Conservation (phyloP, 2,888 invertebrate genomes). For the Drosophila mettleri region DNA sequence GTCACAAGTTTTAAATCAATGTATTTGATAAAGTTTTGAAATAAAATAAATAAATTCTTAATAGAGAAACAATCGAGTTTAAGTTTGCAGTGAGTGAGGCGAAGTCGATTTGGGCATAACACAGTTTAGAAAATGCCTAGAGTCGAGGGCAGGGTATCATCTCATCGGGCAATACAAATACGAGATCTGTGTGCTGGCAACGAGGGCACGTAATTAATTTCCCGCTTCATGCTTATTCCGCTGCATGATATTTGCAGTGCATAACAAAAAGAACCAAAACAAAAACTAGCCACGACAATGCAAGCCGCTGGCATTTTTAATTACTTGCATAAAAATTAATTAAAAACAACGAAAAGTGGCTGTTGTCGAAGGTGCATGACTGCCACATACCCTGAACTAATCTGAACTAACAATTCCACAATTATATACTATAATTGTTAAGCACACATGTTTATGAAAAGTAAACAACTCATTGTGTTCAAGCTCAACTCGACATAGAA, state of each 20-base stretch:
- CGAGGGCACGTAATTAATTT: constrained; percentile 68
- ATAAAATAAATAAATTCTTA: not conserved
- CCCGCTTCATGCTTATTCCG: constrained; percentile 57
- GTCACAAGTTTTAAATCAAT: too few species aligned
- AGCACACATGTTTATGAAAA: too few species aligned
- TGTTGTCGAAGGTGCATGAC: constrained; percentile 3
- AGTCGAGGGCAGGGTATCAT: constrained; percentile 12
- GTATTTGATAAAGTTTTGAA: not conserved
- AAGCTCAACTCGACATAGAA: too few species aligned
- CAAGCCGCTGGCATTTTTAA: constrained; percentile 73
- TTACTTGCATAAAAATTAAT: constrained; percentile 73
- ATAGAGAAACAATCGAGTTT: not conserved
- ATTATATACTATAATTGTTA: not conserved
- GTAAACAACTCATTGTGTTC: too few species aligned
- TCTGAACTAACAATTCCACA: not conserved
- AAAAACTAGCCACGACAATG: constrained; percentile 58
- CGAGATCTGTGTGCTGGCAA: constrained; percentile 22
- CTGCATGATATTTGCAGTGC: constrained; percentile 40
- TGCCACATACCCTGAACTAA: constrained; percentile 1
- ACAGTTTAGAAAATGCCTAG: not conserved
- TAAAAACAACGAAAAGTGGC: constrained; percentile 44
- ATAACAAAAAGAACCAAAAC: constrained; percentile 34
- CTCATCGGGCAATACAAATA: not conserved
- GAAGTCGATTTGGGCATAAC: too few species aligned
- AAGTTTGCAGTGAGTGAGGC: not conserved